Base-by-base conservation (phyloP, 2,888 invertebrate species). In the Brachypalpus laphriformis region DNA sequence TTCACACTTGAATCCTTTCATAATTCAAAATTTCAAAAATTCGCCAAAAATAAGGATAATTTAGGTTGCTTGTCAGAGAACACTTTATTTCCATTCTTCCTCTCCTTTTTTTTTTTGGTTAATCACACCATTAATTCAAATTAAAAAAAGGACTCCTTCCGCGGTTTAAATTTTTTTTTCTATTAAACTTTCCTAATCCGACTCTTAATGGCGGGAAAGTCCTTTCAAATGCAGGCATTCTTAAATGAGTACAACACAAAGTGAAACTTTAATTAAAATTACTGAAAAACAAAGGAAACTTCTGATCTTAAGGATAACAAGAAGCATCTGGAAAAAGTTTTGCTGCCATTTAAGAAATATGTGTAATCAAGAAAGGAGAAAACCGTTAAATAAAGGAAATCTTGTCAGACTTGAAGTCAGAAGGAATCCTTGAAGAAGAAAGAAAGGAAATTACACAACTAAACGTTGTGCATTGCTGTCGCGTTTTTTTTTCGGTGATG, bases 71-170 rank as follows among this genome's bases (percentile, higher is more conserved):
- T 14, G 14, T 54, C 61, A 68, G 31, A 68, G 31, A 45, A 45
- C 49, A 70, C 68, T 78, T 78, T 71, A 49, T 65, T 63, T 70
- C 20, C 40, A 25, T 28, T 28, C 9, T 28, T 57, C 1, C 18
- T n/a, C 16, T 71, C 28, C 22, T 20, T 51, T 22, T 25, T 59
- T 45, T 20, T 51, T 22, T 25, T 59, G 37, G 54, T 45, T 68
- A 83, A 78, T 83, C 78, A 63, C 28, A 25, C 56, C 77, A 77
- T 83, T 83, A 78, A 74, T 83, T 78, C 56, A 83, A 74, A 82
- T 82, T 82, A 66, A 72, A 83, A n/a, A 74, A 76, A 78, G 42
- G 63, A 59, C 51, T 34, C 49, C 42, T 42, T 16, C n/a, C 20
- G 47, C n/a, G 47, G 51, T 54, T 54, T 2, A 16, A 28, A 42